Percentiles rank a stretch among this genome's conserved stretches.
Conservation (phyloP, 1,140 invertebrate genomes). For the Drosophila arawakana region DNA sequence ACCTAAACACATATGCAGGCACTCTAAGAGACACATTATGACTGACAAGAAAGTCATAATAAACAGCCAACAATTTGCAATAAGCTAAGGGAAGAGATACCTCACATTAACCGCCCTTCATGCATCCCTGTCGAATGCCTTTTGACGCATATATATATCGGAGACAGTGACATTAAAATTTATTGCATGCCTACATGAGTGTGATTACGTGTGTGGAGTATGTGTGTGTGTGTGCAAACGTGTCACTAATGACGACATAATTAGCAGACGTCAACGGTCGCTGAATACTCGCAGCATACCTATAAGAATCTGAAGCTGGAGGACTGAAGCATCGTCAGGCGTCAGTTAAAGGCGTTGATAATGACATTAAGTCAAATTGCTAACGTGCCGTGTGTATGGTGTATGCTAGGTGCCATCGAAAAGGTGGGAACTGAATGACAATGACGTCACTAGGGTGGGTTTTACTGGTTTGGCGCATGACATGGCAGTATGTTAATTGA, state of each 20-base stretch:
- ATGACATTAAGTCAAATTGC: conserved; percentile 80
- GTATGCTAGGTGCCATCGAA: conserved; percentile 4
- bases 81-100: conserved; percentile 2
- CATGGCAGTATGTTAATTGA: conserved; percentile 69
- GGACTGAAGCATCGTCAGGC: conserved; percentile 18
- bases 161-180: conserved; percentile 66
- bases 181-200: conserved; percentile 56
- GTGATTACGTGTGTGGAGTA: neutral
- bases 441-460: no score
- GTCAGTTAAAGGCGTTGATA: conserved; percentile 63
- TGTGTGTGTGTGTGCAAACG: conserved; percentile 13
- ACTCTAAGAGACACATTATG: neutral
- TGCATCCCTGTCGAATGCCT: neutral
- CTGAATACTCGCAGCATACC: conserved; percentile 13
- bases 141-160: conserved; percentile 45
- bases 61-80: conserved; percentile 52
- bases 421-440: no score
- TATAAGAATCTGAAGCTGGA: conserved; percentile 10
- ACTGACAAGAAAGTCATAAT: conserved; percentile 44
- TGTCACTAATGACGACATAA: conserved; percentile 77
- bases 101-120: neutral
- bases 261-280: conserved; percentile 63
- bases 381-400: conserved; percentile 12
- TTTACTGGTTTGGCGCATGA: neutral
- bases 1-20: neutral